These are phyloP conservation scores for Indicator maculatus DNA, from an alignment of 2,113 vertebrate species.

Conservation along the genomic window DNA sequence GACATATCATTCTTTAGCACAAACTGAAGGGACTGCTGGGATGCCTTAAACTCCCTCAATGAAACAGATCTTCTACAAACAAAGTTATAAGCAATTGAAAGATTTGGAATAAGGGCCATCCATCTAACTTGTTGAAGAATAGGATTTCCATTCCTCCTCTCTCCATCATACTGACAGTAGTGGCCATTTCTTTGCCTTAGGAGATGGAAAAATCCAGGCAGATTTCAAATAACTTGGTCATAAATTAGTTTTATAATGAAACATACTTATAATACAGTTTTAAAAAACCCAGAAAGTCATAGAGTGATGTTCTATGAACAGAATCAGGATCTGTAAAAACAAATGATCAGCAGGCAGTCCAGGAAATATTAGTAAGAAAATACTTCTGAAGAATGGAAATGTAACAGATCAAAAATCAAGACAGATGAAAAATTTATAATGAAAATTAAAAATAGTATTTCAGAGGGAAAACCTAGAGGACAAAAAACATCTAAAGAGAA, in stretches of 20 bases:
- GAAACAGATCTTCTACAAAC: not conserved
- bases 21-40: not conserved
- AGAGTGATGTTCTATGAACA: not conserved
- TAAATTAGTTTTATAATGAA: not conserved
- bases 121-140: not conserved
- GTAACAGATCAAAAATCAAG: not conserved
- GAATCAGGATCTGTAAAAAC: not conserved
- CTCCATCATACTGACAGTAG: not conserved
- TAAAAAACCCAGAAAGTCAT: not conserved
- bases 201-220: not conserved
- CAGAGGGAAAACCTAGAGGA: not conserved
- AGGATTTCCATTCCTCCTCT: not conserved
- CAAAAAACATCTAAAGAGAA: not conserved
- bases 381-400: not conserved
- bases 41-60: not conserved
- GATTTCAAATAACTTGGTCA: not conserved
- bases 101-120: not conserved
- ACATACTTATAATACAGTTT: not conserved
- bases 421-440: not conserved
- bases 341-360: not conserved
- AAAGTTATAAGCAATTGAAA: not conserved
- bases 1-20: not conserved
- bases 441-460: not conserved
- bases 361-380: not conserved
- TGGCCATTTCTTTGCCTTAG: not conserved